Evolutionary conservation across 2,888 invertebrate genomes (phyloP), one percentile per base, ranked within the genome.

Genomic region (Diarsia mendica): DNA sequence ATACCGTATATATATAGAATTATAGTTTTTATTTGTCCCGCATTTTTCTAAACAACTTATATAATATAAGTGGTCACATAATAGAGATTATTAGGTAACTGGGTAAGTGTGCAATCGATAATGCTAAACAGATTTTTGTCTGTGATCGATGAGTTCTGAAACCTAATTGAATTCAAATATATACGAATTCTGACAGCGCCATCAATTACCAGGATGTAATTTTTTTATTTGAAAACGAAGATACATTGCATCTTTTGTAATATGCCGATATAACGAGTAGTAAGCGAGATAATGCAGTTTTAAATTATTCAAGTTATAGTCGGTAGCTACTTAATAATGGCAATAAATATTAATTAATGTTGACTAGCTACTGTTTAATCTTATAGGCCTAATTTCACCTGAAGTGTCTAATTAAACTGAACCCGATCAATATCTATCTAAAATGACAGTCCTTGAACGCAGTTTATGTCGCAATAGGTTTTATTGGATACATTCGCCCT

Each of bases 41-140:
- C 49, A 39, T 73, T 39, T 78, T 53, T 75, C 39, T 49, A 44
- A 13, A 10, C 23, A 48, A 65, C 2, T 80, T 82, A 67, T 48
- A 71, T 80, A 82, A 67, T 53, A 70, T 80, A 82, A 67, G 3
- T n/a, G 44, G 18, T 53, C 67, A 70, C 48, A 67, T 77, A 77
- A 65, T 70, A 55, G 18, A 68, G n/a, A 66, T 68, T 51, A 72
- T 78, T 83, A 65, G 68, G 72, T 77, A 82, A 80, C 58, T 67
- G 33, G 39, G 60, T 67, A 51, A 69, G 44, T 23, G 15, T 61
- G 44, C 49, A 23, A 71, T 33, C 23, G 48, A 61, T 77, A 68
- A 23, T 18, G 49, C 44, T 23, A 13, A 39, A 55, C 18, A 49
- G 67, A 33, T 67, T 60, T 20, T 28, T 55, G 65, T 58, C 53